Evolutionary conservation across 2,113 vertebrate genomes (phyloP), one percentile per base, ranked within the genome.

Genomic region (Tetrao urogallus): DNA sequence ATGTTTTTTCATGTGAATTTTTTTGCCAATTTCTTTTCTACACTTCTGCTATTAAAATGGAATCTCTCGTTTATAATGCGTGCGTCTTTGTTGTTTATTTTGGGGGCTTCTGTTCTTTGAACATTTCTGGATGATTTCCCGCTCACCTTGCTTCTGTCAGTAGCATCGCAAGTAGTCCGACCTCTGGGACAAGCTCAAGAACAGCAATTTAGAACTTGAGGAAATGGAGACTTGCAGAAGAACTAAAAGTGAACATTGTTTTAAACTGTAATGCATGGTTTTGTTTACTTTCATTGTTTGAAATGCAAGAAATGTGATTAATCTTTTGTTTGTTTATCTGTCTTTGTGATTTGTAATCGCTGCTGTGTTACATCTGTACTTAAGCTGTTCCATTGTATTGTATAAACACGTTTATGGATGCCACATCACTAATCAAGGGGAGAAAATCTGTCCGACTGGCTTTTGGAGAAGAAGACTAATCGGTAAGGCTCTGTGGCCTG

Each of bases 1-100:
- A 89, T 91, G 77, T 96, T 95, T 95, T 95, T 92, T 97, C 96
- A 80, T 98, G 96, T 98, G 96, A 82, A 52, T 78, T 95, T 95
- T 95, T 94, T 97, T 90, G 94, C 83, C 92, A 88, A 82, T 96
- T 98, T 97, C 73, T 95, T 98, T 98, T 97, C 92, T 97, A 92
- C 93, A 89, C 90, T 97, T 54, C 95, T 97, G 97, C 97, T 94
- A 98, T 98, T 98, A 98, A 98, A 98, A 92, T 95, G 88, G 91
- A 90, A 96, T 97, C 93, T 97, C 94, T 97, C 60, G 50, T 96
- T 97, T 96, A 88, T 93, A 93, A 86, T 96, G 97, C 20, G 94
- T 98, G 95, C 30, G 95, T 97, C 95, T 97, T 94, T 95, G 94
- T 97, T 97, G 96, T 95, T 88, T 97, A 92, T 97, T 97, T 95